Evolutionary conservation across 2,113 vertebrate species (phyloP).

Genomic region (Microtus montanus): DNA sequence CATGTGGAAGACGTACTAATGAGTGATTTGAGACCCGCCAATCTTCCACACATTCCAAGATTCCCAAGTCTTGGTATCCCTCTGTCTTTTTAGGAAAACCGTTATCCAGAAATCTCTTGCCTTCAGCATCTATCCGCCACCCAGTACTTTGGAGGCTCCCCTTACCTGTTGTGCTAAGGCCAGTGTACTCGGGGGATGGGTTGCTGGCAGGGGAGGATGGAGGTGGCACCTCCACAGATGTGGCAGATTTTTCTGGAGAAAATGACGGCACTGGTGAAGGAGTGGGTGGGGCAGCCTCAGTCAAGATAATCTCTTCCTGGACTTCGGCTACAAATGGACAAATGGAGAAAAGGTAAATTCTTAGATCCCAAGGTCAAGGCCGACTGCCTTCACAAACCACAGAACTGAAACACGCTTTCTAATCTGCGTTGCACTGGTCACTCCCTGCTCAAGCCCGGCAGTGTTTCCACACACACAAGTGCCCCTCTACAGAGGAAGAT

Average conservation of each 20-base stretch:
- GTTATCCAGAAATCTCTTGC: not conserved
- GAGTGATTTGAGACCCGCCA: not conserved
- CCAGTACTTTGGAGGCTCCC: not conserved
- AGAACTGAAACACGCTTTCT: not conserved
- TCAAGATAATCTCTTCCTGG: slow-evolving; percentile 89
- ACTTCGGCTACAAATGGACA: slow-evolving; percentile 86
- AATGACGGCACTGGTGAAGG: slow-evolving; percentile 91
- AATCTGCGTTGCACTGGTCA: not conserved
- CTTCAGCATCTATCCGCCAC: not conserved
- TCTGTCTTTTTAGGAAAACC: not conserved
- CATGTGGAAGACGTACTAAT: not conserved
- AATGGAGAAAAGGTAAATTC: slow-evolving; percentile 48
- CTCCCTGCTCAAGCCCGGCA: not conserved
- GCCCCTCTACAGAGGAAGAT: not conserved
- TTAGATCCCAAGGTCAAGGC: slow-evolving; percentile 17
- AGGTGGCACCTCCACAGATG: slow-evolving; percentile 90
- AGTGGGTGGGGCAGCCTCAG: slow-evolving; percentile 90
- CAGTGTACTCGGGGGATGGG: slow-evolving; percentile 93
- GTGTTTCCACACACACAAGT: not conserved
- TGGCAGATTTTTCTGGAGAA: slow-evolving; percentile 94
- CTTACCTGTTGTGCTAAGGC: slow-evolving; percentile 92
- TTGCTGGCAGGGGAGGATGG: slow-evolving; percentile 90
- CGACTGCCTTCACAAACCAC: not conserved
- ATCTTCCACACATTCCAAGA: not conserved
- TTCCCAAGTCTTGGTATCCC: not conserved